phyloP scores from a whole-genome alignment of 1,140 invertebrate species.

The Drosophila pseudoananassae region DNA sequence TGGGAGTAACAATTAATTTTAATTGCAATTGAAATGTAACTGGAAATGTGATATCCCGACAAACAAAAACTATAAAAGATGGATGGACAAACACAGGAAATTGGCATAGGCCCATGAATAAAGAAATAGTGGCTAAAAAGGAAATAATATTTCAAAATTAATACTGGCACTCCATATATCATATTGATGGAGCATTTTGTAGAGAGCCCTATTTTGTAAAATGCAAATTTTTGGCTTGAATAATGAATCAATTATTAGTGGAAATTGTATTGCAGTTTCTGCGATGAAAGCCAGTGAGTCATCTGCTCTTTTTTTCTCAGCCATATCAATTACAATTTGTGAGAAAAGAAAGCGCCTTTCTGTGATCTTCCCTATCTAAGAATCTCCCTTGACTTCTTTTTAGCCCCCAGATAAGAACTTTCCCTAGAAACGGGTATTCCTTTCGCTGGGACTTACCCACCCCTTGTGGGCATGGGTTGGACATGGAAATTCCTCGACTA shows the following conservation, averaged over 20 bases:
- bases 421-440: not conserved
- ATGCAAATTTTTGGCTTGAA: not conserved
- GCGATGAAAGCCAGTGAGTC: not conserved
- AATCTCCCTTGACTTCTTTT: conserved; percentile 4
- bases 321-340: conserved; percentile 27
- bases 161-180: not conserved
- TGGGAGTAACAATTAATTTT: conserved; percentile 72
- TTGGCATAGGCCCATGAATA: conserved; percentile 13
- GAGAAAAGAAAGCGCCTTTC: conserved; percentile 3
- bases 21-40: conserved; percentile 79
- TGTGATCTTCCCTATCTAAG: conserved; percentile 22
- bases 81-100: conserved; percentile 23
- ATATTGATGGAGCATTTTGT: conserved; percentile 1
- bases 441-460: not conserved
- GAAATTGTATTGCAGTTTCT: not conserved
- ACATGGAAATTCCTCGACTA: conserved; percentile 56
- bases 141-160: not conserved
- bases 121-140: not conserved
- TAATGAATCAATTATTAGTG: not conserved
- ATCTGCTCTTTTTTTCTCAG: conserved; percentile 22
- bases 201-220: not conserved
- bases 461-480: not conserved
- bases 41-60: conserved; percentile 37
- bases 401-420: conserved; percentile 5
- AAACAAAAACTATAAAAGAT: conserved; percentile 2